phyloP scores from a whole-genome alignment of 2,797 vertebrate genomes.

The Platyrinchus mystaceus region DNA sequence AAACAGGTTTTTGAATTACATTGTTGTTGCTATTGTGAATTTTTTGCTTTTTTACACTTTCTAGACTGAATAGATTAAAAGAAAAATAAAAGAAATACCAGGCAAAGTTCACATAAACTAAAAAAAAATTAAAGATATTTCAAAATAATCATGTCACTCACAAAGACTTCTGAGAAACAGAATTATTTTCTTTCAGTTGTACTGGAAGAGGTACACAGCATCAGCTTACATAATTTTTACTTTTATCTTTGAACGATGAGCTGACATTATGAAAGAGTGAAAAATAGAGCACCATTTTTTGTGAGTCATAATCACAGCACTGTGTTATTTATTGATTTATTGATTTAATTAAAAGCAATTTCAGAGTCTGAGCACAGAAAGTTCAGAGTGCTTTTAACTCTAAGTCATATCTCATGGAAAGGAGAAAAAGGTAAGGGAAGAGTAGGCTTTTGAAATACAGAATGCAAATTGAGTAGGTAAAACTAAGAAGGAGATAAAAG shows the following conservation, averaged over 20 bases:
- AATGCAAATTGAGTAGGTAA: not conserved
- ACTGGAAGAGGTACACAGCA: not conserved
- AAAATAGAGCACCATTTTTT: not conserved
- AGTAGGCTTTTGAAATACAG: not conserved
- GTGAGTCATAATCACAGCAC: not conserved
- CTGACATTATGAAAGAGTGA: not conserved
- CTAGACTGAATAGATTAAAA: not conserved
- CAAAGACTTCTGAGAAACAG: not conserved
- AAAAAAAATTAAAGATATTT: not conserved
- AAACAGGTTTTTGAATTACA: not conserved
- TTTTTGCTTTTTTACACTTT: not conserved
- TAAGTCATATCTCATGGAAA: not conserved
- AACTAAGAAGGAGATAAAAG: not conserved
- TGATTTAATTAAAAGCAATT: constrained; percentile 15
- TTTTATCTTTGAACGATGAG: constrained; percentile 17
- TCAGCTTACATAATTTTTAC: not conserved
- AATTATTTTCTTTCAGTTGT: constrained; percentile 30
- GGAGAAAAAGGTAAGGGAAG: not conserved
- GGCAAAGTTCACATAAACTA: not conserved
- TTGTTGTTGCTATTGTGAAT: not conserved
- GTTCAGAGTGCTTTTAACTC: not conserved
- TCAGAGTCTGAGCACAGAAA: not conserved
- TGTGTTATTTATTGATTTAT: not conserved
- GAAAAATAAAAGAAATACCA: not conserved
- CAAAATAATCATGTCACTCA: not conserved